Percentiles rank a stretch among this genome's conserved stretches.
phyloP scores from a whole-genome alignment of 2,888 invertebrate species.

The Tiphia femorata region DNA sequence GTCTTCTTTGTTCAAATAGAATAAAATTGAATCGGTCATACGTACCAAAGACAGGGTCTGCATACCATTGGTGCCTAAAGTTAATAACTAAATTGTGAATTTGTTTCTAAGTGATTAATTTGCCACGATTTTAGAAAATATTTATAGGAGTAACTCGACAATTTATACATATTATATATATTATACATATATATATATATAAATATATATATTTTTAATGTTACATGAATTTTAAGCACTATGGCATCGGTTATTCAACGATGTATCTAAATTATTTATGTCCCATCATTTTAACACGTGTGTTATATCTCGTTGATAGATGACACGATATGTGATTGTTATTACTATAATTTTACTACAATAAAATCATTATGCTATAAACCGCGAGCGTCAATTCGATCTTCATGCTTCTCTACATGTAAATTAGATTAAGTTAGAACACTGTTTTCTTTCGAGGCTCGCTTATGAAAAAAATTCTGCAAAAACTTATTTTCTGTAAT shows the following conservation, averaged over 20 bases:
- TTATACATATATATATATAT: slow-evolving; percentile 42
- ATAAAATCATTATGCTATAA: slow-evolving; percentile 61
- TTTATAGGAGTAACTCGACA: slow-evolving; percentile 67
- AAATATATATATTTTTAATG: slow-evolving; percentile 65
- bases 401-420: slow-evolving; percentile 37
- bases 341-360: slow-evolving; percentile 69
- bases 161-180: slow-evolving; percentile 66
- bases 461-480: slow-evolving; percentile 16
- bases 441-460: slow-evolving; percentile 30
- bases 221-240: slow-evolving; percentile 68
- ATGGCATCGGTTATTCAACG: slow-evolving; percentile 59
- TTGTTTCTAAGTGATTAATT: slow-evolving; percentile 67
- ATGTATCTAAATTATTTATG: slow-evolving; percentile 68
- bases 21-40: slow-evolving; percentile 65
- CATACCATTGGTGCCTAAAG: slow-evolving; percentile 70
- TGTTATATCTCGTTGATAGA: slow-evolving; percentile 68
- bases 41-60: slow-evolving; percentile 70
- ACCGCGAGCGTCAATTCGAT: slow-evolving; percentile 43
- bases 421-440: slow-evolving; percentile 26
- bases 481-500: slow-evolving; percentile 25
- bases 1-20: slow-evolving; percentile 32
- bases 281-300: slow-evolving; percentile 66
- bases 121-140: slow-evolving; percentile 67
- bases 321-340: slow-evolving; percentile 70
- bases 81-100: slow-evolving; percentile 60